Evolutionary conservation across 2,113 vertebrate genomes (phyloP).

Genomic region (Oncorhynchus gorbuscha): DNA sequence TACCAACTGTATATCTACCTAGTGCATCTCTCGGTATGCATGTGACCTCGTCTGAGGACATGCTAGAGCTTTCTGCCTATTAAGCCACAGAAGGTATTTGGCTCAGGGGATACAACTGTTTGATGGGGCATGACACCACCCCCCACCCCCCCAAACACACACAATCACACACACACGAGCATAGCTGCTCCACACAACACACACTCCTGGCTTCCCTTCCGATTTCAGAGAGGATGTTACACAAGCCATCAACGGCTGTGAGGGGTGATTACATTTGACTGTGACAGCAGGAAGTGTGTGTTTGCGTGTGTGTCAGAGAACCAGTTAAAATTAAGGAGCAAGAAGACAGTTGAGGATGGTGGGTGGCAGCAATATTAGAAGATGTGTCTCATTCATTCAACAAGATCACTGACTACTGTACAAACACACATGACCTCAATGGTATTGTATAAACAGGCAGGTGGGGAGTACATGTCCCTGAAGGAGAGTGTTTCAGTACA

Average conservation of each 20-base stretch:
- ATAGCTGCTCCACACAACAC: background rate
- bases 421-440: background rate
- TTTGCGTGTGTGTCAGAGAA: background rate
- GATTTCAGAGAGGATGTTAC: slow-evolving; percentile 53
- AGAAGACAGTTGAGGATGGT: background rate
- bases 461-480: background rate
- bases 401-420: background rate
- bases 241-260: slow-evolving; percentile 47
- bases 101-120: too few species aligned
- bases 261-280: slow-evolving; percentile 32
- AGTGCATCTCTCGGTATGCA: too few species aligned
- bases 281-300: slow-evolving; percentile 41
- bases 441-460: background rate
- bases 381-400: background rate
- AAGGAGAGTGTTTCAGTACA: too few species aligned
- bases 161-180: background rate
- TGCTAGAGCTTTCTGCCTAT: too few species aligned
- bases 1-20: too few species aligned
- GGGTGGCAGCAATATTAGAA: background rate
- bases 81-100: too few species aligned
- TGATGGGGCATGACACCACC: background rate
- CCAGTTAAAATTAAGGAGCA: background rate
- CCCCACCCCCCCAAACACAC: background rate
- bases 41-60: too few species aligned
- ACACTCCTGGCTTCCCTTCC: slow-evolving; percentile 12